Conservation (phyloP, 2,113 vertebrate genomes). For the Aldabrachelys gigantea region DNA sequence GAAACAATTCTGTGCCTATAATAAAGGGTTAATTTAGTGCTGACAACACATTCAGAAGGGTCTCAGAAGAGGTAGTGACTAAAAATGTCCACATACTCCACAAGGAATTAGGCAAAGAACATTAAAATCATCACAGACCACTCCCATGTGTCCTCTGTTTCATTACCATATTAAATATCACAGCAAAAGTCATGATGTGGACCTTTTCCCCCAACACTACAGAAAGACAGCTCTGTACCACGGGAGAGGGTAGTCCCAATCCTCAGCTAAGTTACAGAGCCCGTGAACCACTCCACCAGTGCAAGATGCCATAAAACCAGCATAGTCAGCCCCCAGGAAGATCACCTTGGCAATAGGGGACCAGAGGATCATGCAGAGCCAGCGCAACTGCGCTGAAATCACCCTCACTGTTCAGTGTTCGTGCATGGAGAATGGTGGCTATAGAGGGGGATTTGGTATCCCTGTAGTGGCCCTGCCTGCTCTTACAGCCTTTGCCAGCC, state of each 20-base stretch:
- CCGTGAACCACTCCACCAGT: neutral
- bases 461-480: neutral
- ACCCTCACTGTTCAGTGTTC: neutral
- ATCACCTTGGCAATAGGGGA: neutral
- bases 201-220: neutral
- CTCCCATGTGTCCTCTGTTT: neutral
- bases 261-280: neutral
- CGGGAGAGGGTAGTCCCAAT: neutral
- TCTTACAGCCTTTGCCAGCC: neutral
- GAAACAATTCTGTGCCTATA: neutral
- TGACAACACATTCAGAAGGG: neutral
- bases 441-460: neutral
- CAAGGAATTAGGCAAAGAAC: constrained; percentile 2
- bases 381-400: neutral
- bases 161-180: neutral
- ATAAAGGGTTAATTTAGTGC: neutral
- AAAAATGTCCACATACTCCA: constrained; percentile 1
- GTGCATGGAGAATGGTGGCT: neutral
- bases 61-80: constrained; percentile 14
- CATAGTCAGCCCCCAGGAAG: neutral
- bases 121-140: neutral
- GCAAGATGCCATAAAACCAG: neutral
- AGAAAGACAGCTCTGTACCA: neutral
- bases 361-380: neutral
- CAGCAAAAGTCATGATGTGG: neutral